Evolutionary conservation across 2,797 vertebrate species (phyloP), one percentile per base, ranked within the genome.

Genomic region (Podarcis lilfordi): DNA sequence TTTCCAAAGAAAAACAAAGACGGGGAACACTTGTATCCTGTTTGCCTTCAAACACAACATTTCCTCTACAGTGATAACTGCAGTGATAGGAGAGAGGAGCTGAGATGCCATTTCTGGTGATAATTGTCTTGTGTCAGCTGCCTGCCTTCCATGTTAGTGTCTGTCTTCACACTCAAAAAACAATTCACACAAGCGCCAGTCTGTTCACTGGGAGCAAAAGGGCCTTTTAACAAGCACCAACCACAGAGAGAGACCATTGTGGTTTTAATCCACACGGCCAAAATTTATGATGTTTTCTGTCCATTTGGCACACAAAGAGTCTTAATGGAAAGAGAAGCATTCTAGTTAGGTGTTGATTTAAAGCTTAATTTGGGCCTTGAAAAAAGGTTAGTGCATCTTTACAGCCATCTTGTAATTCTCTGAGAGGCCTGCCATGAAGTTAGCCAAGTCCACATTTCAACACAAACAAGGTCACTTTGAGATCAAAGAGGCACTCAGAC

Each of bases 291-390:
- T 93, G 91, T 92, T 95, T 94, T 93, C 91, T 91, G 92, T 95
- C 89, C 92, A 95, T 94, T 74, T 94, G 95, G 92, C 94, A 90
- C 91, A 79, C 91, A 93, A 92, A 92, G 92, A 93, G 85, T 93
- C 92, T 96, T 95, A 96, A 96, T 94, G 94, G 95, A 96, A 94
- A 93, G 94, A 90, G 94, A 92, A 94, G 91, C 92, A 93, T 95
- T 95, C 93, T 94, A 95, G 93, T 96, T 96, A 96, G 87, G 91
- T 94, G 43, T 95, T 96, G 93, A 95, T 96, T 95, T 95, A 93
- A 94, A 93, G 95, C 94, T 96, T 95, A 95, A 96, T 96, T 96
- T 96, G 94, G 92, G 93, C 84, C 87, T 86, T 94, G 94, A 94
- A 96, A 84, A 95, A 95, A 92, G 91, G 94, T 95, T 96, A 93